A percentile compares a stretch with the other conserved stretches of the same genome.
Evolutionary conservation across 2,113 vertebrate species (phyloP).

Genomic region (Tychaedon coryphoeus): DNA sequence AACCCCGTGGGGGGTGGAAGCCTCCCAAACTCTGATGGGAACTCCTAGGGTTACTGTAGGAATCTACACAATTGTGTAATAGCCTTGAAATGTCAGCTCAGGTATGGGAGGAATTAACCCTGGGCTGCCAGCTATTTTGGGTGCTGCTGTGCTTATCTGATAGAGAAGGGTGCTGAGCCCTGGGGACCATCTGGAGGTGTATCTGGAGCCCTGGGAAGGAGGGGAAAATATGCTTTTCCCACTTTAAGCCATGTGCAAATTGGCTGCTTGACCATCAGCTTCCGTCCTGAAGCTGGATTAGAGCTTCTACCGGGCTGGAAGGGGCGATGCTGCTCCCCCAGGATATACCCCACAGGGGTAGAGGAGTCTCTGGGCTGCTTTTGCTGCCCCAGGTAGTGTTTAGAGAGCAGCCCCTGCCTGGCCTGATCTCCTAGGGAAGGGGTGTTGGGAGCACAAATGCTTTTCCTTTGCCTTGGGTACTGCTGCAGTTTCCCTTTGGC

Average conservation of each 20-base stretch:
- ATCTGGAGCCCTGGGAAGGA: background rate
- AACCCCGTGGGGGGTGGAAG: background rate
- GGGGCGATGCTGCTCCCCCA: background rate
- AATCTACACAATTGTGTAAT: slow-evolving; percentile 43
- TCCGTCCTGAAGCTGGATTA: background rate
- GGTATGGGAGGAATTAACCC: slow-evolving; percentile 62
- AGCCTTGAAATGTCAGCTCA: slow-evolving; percentile 45
- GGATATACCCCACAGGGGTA: no score
- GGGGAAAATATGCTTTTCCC: background rate
- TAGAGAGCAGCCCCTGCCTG: background rate
- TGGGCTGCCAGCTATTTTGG: slow-evolving; percentile 22
- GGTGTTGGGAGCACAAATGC: background rate
- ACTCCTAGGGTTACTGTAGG: background rate
- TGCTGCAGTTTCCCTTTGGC: background rate
- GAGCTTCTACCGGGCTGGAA: background rate
- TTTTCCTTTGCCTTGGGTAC: background rate
- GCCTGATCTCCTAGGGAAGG: background rate
- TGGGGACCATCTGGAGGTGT: background rate
- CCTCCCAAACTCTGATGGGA: background rate
- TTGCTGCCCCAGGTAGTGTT: background rate
- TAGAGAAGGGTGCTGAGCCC: background rate
- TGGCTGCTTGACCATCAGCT: background rate
- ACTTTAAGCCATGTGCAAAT: background rate
- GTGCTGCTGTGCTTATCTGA: slow-evolving; percentile 17
- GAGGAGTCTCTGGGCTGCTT: background rate